Evolutionary conservation across 2,113 vertebrate genomes (phyloP), one percentile per base, ranked within the genome.

Genomic region (Hypomesus transpacificus): DNA sequence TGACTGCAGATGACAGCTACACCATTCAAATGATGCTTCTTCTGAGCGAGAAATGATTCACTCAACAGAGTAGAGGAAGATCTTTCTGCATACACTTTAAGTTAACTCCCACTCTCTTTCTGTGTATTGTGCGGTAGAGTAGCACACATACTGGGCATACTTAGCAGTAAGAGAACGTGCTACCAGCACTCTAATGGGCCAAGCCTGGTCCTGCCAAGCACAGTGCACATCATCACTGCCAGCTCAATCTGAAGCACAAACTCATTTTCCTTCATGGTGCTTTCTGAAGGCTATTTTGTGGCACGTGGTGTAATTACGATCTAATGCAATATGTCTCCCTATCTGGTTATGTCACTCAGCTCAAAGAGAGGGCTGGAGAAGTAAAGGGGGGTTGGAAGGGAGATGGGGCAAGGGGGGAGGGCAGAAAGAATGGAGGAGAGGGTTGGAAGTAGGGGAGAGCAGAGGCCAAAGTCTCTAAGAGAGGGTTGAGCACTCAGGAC

Each of bases 31-130:
- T 89, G 89, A 92, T 90, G 88, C 86, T 92, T 91, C 87, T 93
- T 92, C 92, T 92, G 90, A 92, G 89, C 89, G 86, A 89, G 85
- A 90, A 91, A 86, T 92, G 92, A 92, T 91, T 90, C 91, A 92
- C 86, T 91, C 89, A 77, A 87, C 78, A 68, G 82, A 56, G 79
- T 79, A 82, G 64, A 81, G 69, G 73, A 81, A 52, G 71, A 80
- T 56, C 80, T 53, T 66, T 75, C 74, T 73, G 80, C 54, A 71
- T 80, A 57, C 74, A 64, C 84, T 72, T 75, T 66, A 70, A 76
- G 73, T 13, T 46, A 46, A 46, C 39, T 46, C 39, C 39, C 39
- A 2, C 39, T 46, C 39, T 46, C 39, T 11, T 1, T 34, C 1
- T 34, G 31, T 46, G 39, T 5, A 46, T 1, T 6, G 39, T 46